Evolutionary conservation across 2,888 invertebrate species (phyloP), one percentile per base, ranked within the genome.

Genomic region (Diaprepes abbreviatus): DNA sequence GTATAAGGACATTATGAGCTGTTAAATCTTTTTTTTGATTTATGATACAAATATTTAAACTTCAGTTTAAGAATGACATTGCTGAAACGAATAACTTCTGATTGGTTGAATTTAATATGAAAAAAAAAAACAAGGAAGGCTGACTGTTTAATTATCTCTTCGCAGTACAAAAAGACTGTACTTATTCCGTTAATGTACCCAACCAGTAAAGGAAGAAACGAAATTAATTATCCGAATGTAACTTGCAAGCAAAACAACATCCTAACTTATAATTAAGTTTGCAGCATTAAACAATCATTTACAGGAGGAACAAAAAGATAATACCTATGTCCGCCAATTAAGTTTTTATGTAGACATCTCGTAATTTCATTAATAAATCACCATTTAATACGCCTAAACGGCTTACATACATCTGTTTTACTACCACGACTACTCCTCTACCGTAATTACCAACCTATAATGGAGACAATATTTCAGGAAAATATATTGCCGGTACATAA

Each of bases 381-480:
- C 48, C 48, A 35, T 60, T 60, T 35, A 60, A 60, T 35, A 19
- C 16, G 14, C 14, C 48, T 60, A 60, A 60, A 21, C 33, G 19
- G 14, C 60, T 21, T 17, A 9, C 31, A n/a, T 45, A 57, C 65
- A 57, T 65, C 65, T 65, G 65, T 65, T 65, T 65, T 57, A 65
- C 43, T 40, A 35, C 40, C 36, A 31, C 33, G 14, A 16, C 33
- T 65, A 36, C 50, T n/a, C 14, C 57, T 6, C 48, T 40, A 43
- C 58, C 16, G 16, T 58, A 58, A 58, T 58, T 58, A 40, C 31
- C 57, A 24, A 14, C 14, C 7, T 57, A 45, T 65, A 66, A 66
- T 59, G 66, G 59, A 48, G 66, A 66, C 59, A 66, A 59, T 66
- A 59, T 59, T 59, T 59, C 66, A 59, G 40, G 58, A 40, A 31